Conservation (phyloP, 2,888 invertebrate species). For the Galerucella pusilla region DNA sequence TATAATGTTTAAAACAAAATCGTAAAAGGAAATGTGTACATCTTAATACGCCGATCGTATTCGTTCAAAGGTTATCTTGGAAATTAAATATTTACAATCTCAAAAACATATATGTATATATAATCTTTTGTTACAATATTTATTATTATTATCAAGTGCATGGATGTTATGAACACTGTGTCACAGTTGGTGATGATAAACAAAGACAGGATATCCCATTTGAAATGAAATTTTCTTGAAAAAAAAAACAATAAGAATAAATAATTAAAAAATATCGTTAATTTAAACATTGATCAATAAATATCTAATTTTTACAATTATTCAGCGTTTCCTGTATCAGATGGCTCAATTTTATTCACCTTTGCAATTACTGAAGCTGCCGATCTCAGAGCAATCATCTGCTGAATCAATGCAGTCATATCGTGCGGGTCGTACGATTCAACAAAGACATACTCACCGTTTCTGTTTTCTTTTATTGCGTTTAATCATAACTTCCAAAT, state of each 20-base stretch:
- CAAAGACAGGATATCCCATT: slow-evolving; percentile 30
- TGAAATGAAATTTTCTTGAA: background rate
- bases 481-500: no score
- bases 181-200: slow-evolving; percentile 3
- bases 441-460: no score
- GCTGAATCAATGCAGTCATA: no score
- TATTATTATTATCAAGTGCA: slow-evolving; percentile 22
- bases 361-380: no score
- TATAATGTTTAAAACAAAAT: background rate
- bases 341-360: no score
- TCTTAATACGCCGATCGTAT: background rate
- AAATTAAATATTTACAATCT: slow-evolving; percentile 15
- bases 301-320: no score
- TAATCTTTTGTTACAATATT: slow-evolving; percentile 18
- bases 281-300: no score
- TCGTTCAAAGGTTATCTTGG: background rate
- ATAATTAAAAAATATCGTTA: slow-evolving; percentile 6
- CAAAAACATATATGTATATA: background rate
- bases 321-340: no score
- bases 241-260: slow-evolving; percentile 9
- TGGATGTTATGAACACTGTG: slow-evolving; percentile 10
- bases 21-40: background rate
- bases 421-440: no score
- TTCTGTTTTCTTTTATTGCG: no score
- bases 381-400: no score